A percentile compares a stretch with the other conserved stretches of the same genome.
phyloP scores from a whole-genome alignment of 2,888 invertebrate genomes.

The Meta bourneti region DNA sequence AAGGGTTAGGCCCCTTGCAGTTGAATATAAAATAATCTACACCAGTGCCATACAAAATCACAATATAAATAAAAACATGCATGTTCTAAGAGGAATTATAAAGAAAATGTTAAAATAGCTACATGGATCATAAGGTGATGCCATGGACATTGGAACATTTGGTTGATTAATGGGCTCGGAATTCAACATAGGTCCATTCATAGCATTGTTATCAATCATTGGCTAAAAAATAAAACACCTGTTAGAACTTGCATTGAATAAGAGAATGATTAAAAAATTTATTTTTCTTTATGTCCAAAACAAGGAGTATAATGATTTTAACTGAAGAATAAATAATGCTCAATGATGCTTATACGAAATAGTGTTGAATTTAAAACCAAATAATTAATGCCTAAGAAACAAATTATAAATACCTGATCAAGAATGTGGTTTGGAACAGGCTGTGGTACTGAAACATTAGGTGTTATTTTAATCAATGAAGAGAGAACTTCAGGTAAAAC shows the following conservation, averaged over 20 bases:
- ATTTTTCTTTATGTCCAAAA: not conserved
- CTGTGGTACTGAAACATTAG: conserved; percentile 24
- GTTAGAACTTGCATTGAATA: not conserved
- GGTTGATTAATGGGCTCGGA: conserved; percentile 25
- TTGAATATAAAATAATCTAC: too few species aligned
- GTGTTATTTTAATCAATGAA: conserved; percentile 72
- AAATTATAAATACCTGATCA: conserved; percentile 48
- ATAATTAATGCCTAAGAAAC: too few species aligned
- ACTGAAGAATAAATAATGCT: too few species aligned
- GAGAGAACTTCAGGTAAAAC: conserved; percentile 77
- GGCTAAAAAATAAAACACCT: conserved; percentile 27
- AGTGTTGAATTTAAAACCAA: too few species aligned
- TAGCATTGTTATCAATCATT: not conserved
- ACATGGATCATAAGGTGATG: conserved; percentile 64
- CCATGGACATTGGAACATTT: conserved; percentile 1
- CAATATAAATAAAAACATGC: too few species aligned
- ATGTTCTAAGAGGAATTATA: too few species aligned
- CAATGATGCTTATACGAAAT: too few species aligned
- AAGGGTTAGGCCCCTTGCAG: too few species aligned
- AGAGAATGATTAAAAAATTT: not conserved
- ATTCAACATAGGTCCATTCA: conserved; percentile 39
- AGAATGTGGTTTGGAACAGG: conserved; percentile 3
- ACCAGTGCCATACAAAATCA: too few species aligned
- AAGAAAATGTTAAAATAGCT: not conserved
- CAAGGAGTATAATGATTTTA: too few species aligned